phyloP scores from a whole-genome alignment of 2,888 invertebrate species.

The Unio delphinus region DNA sequence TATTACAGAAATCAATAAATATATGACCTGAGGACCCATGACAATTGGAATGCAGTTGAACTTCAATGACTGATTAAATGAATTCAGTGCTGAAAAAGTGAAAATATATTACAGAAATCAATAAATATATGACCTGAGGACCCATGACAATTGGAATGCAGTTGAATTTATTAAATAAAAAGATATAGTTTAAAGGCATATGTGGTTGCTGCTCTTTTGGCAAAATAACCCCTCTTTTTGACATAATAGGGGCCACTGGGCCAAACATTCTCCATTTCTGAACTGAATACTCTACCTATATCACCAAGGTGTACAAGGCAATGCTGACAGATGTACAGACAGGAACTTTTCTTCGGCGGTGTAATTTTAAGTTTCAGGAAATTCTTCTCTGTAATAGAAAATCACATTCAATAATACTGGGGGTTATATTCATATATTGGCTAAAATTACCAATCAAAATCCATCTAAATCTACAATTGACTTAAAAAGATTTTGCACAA shows the following conservation, averaged over 20 bases:
- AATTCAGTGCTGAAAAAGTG: background rate
- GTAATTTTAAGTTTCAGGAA: constrained; percentile 58
- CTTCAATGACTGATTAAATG: background rate
- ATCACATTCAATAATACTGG: background rate
- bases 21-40: background rate
- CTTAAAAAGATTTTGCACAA: background rate
- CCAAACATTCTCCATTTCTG: background rate
- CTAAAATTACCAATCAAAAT: too few species aligned
- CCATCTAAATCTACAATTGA: background rate
- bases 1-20: background rate
- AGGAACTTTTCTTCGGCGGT: constrained; percentile 75
- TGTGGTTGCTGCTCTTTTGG: background rate
- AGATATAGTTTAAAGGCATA: background rate
- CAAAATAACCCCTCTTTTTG: background rate
- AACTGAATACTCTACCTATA: constrained; percentile 41
- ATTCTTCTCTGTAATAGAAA: constrained; percentile 52
- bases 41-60: background rate
- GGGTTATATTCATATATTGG: too few species aligned
- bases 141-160: background rate
- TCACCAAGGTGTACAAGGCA: constrained; percentile 90
- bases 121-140: background rate
- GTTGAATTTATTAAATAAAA: background rate
- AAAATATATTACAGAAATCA: too few species aligned
- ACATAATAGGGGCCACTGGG: background rate
- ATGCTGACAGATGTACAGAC: constrained; percentile 89